phyloP scores from a whole-genome alignment of 2,797 vertebrate species.

The Mormyrops attenuatus region DNA sequence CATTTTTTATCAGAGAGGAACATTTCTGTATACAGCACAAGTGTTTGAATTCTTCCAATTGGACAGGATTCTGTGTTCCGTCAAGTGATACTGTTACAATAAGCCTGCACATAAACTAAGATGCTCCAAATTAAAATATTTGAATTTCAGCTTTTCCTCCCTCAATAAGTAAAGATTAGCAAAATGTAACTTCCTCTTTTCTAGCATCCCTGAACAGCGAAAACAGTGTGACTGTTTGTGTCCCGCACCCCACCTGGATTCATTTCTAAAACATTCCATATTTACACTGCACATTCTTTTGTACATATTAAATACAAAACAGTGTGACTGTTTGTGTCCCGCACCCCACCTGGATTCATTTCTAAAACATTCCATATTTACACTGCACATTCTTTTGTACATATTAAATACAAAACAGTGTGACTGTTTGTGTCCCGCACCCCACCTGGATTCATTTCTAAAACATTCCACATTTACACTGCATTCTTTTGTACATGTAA shows the following conservation, averaged over 20 bases:
- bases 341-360: neutral
- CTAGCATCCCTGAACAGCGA: neutral
- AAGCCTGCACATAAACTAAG: neutral
- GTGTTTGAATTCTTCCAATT: neutral
- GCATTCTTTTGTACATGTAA: neutral
- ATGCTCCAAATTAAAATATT: neutral
- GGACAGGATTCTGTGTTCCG: neutral
- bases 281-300: neutral
- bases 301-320: neutral
- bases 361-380: neutral
- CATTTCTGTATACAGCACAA: slow-evolving; percentile 9
- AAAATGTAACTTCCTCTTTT: neutral
- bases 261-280: neutral
- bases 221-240: neutral
- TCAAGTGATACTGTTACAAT: neutral
- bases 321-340: neutral
- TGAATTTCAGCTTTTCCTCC: neutral
- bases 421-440: neutral
- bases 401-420: neutral
- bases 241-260: neutral
- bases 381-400: neutral
- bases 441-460: neutral
- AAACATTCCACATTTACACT: neutral
- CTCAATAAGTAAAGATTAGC: neutral
- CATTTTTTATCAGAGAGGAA: slow-evolving; percentile 26